These are phyloP conservation scores for Eremophila alpestris DNA, from an alignment of 2,797 vertebrate genomes.

Conservation along the genomic window DNA sequence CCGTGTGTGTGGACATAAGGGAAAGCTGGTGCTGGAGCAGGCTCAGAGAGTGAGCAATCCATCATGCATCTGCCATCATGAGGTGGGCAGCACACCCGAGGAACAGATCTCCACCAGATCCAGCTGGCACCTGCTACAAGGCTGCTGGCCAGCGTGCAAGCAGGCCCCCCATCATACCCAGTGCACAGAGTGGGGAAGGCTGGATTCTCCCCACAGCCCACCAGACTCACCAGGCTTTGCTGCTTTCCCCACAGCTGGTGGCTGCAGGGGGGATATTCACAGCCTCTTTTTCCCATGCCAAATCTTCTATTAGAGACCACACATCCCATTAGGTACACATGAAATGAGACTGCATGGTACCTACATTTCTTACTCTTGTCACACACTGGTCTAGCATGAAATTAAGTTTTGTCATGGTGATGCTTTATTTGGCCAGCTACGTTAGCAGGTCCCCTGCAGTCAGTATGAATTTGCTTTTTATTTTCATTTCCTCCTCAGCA, in stretches of 20 bases:
- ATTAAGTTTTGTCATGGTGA: neutral
- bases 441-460: neutral
- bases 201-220: neutral
- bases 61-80: accelerated
- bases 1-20: accelerated
- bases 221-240: neutral
- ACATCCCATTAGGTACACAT: accelerated
- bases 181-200: neutral
- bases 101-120: neutral
- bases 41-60: accelerated
- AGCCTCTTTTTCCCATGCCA: accelerated
- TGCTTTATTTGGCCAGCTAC: neutral
- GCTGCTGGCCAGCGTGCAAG: accelerated
- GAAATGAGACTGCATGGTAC: neutral
- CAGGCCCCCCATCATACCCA: neutral
- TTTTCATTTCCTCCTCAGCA: neutral
- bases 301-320: neutral
- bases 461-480: neutral
- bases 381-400: neutral
- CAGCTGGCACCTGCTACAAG: neutral
- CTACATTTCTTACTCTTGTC: neutral
- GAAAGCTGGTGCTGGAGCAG: neutral
- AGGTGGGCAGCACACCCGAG: accelerated
- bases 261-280: accelerated
- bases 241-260: neutral